Evolutionary conservation across 2,797 vertebrate species (phyloP), one percentile per base, ranked within the genome.

Genomic region (Ctenopoma kingsleyae): DNA sequence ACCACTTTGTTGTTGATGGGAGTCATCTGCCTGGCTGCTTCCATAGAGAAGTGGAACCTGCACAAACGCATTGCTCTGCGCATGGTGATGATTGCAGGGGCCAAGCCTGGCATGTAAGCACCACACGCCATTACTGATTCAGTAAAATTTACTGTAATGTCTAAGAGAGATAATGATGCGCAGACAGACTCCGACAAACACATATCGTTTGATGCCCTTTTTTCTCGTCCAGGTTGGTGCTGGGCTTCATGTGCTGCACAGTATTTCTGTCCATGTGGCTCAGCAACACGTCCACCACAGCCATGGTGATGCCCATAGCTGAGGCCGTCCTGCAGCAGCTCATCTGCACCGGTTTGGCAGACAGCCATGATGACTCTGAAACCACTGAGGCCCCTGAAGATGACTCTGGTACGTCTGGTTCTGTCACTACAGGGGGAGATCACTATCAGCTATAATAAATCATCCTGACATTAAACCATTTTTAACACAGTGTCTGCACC

Each of bases 271-370:
- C 98, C 88, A 99, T 99, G 98, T 99, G 98, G 98, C 96, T 99
- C 75, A 99, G 98, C 84, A 99, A 99, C 93, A 99, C 98, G 2
- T 99, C 98, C 85, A 98, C 96, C 81, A 98, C 98, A 0, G 98
- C 98, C 84, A 99, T 99, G 98, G 98, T 99, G 92, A 99, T 98
- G 98, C 98, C 98, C 60, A 99, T 99, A 0, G 96, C 96, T 2
- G 98, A 99, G 82, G 98, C 98, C 0, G 98, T 99, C 70, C 95
- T 99, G 32, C 96, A 97, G 91, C 97, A 98, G 90, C 95, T 99
- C 70, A 96, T 96, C 87, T 95, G 93, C 69, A 95, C 95, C 0
- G 94, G 95, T 15, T 83, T 93, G 66, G 92, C 93, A 0, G 94
- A 95, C 59, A 75, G 80, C 17, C 95, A 96, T 11, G 89, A 92